These are phyloP conservation scores for Plebejus argus DNA, from an alignment of 2,888 invertebrate genomes.

Conservation along the genomic window DNA sequence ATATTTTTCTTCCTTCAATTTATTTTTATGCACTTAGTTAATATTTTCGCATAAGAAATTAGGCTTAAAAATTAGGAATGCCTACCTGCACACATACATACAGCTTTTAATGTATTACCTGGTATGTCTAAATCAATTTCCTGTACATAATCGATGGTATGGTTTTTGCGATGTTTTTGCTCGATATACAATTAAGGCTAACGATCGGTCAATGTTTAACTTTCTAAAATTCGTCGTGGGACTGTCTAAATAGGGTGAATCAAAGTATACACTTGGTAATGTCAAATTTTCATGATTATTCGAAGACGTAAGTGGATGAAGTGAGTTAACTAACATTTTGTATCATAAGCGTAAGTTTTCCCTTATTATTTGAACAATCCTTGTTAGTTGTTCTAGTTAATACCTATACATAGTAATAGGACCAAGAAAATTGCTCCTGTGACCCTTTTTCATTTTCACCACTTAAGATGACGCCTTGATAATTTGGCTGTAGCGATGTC, in stretches of 20 bases:
- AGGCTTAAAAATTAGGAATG: too few relatives aligned
- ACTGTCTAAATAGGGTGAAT: conserved; percentile 47
- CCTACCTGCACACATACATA: neutral
- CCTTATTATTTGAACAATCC: too few relatives aligned
- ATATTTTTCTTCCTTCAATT: too few relatives aligned
- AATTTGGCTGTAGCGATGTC: too few relatives aligned
- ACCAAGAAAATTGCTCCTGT: neutral
- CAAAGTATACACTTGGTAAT: neutral
- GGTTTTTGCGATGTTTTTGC: conserved; percentile 61
- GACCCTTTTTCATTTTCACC: neutral
- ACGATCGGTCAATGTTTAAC: conserved; percentile 46
- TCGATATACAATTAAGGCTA: conserved; percentile 67
- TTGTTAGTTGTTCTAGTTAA: too few relatives aligned
- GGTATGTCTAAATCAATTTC: conserved; percentile 15
- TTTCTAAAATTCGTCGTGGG: conserved; percentile 71
- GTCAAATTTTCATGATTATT: neutral
- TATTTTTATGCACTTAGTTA: too few relatives aligned
- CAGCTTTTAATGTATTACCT: neutral
- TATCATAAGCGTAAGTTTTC: too few relatives aligned
- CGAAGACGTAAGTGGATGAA: neutral
- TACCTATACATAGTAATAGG: too few relatives aligned
- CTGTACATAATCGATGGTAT: conserved; percentile 13
- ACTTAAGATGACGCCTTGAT: too few relatives aligned
- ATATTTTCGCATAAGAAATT: neutral
- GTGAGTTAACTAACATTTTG: too few relatives aligned